Base-by-base conservation (phyloP, 1,140 invertebrate genomes). In the Bombus picipes region DNA sequence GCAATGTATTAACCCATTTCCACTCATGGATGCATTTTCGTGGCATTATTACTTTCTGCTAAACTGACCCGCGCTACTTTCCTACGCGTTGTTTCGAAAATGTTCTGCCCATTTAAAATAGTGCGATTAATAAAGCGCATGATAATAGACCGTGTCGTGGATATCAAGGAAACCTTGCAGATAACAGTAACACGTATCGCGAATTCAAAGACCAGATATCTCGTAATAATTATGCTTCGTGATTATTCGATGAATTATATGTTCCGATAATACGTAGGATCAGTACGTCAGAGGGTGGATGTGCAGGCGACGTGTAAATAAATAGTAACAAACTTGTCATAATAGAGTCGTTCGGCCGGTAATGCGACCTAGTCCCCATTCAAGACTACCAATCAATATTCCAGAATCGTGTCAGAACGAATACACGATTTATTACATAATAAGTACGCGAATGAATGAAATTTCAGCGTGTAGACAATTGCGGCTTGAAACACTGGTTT, bases 341-440 rank as follows among this genome's bases (percentile, higher is more conserved):
- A 77, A 76, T 53, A 32, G 65, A 78, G 41, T 47, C 18, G 41
- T 15, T 47, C 47, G 70, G 53, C 43, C 34, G 8, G 9, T 53
- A 73, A 83, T 34, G 22, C 62, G 81, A 76, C 81, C 81, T 78
- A 71, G 43, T 84, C 75, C 32, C 32, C 82, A 59, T 84, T 84
- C 82, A 79, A 4, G 25, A 10, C 12, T 37, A 13, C 28, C 10
- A 57, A 78, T 70, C 75, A 75, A 78, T 78, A 59, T 25, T 53
- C 1, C 43, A 18, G 47, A 79, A 78, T n/a, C 43, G 74, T 47
- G 65, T 70, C 74, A 41, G 43, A 53, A 70, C 62, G 65, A 70
- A 68, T 57, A 53, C 34, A 18, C 59, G 41, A 77, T 78, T 83
- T 77, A 28, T 83, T 83, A 41, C 74, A 70, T 77, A 43, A 68